A percentile compares a stretch with the other conserved stretches of the same genome.
These are phyloP conservation scores for Heliconius aoede DNA, from an alignment of 2,888 invertebrate genomes.

Conservation along the genomic window DNA sequence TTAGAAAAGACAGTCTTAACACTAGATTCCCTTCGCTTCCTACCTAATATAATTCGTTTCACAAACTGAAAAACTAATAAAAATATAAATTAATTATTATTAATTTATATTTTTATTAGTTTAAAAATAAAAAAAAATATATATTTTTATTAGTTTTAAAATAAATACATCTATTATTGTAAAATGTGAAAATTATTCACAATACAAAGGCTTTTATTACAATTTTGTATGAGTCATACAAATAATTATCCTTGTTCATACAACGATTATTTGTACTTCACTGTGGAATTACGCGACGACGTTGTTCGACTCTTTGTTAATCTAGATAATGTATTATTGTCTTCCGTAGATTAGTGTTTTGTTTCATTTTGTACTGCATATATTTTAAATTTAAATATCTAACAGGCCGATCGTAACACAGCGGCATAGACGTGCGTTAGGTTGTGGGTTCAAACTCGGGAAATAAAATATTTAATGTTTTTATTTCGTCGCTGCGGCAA, in stretches of 20 bases:
- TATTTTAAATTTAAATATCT: neutral
- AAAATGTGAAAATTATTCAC: neutral
- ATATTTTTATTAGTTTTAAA: too few species aligned
- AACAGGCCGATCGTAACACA: neutral
- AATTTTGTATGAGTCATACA: constrained; percentile 13
- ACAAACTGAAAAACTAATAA: neutral
- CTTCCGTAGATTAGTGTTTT: neutral
- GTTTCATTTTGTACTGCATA: neutral
- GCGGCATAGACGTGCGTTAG: rapidly evolving
- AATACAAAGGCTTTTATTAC: neutral
- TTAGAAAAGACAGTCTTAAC: neutral
- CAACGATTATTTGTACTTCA: neutral
- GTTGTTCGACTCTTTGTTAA: constrained; percentile 2
- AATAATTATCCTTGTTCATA: neutral
- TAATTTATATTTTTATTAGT: too few species aligned
- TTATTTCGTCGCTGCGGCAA: too few species aligned
- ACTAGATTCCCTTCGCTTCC: neutral
- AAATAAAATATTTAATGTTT: neutral
- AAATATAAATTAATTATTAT: neutral
- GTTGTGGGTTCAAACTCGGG: neutral
- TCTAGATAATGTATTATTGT: neutral
- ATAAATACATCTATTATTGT: neutral
- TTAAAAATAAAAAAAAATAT: too few species aligned
- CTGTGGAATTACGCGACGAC: neutral
- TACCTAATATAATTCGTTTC: neutral